Conservation (phyloP, 2,888 invertebrate genomes). For the Neocrepidodera transversa region DNA sequence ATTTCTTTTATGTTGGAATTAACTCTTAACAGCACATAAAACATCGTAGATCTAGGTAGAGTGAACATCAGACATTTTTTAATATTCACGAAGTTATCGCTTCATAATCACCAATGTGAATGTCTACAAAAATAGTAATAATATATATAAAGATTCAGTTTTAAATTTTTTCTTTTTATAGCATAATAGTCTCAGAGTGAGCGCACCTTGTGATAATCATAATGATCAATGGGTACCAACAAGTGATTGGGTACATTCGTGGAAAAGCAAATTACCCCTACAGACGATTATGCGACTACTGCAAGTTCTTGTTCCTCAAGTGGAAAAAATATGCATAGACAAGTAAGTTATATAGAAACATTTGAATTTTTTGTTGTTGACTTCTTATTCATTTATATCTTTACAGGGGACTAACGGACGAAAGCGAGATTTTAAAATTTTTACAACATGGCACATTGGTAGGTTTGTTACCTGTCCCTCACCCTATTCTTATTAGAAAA, state of each 20-base stretch:
- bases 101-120: too few relatives aligned
- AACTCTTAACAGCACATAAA: too few relatives aligned
- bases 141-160: too few relatives aligned
- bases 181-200: constrained; percentile 71
- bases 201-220: constrained; percentile 53
- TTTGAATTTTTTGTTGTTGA: constrained; percentile 13
- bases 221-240: constrained; percentile 82
- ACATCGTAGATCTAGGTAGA: too few relatives aligned
- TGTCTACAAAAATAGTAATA: too few relatives aligned
- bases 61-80: too few relatives aligned
- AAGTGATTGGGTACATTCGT: constrained; percentile 93
- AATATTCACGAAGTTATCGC: too few relatives aligned
- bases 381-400: not conserved
- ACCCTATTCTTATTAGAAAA: constrained; percentile 98
- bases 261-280: constrained; percentile 96
- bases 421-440: constrained; percentile 98
- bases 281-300: constrained; percentile 99
- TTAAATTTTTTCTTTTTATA: constrained; percentile 51
- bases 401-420: constrained; percentile 93
- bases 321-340: constrained; percentile 99
- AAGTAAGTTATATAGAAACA: constrained; percentile 71
- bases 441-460: constrained; percentile 98
- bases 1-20: too few relatives aligned
- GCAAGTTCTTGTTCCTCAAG: constrained; percentile 98
- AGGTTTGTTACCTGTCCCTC: constrained; percentile 96